Percentiles rank a stretch among this genome's conserved stretches.
phyloP scores from a whole-genome alignment of 2,113 vertebrate species.

The Microcebus murinus region DNA sequence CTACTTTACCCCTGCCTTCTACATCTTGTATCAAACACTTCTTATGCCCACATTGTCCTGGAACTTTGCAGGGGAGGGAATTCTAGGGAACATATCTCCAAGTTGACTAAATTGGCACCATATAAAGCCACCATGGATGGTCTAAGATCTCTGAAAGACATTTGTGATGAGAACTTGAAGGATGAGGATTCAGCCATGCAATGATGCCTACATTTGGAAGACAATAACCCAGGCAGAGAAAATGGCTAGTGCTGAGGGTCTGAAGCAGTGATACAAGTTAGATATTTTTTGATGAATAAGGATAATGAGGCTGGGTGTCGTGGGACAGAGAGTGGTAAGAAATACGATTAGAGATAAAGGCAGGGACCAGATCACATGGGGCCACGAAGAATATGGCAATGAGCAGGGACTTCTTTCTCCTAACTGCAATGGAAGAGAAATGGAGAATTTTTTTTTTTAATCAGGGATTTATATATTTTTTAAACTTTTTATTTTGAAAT shows the following conservation, averaged over 20 bases:
- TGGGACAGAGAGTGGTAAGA: neutral
- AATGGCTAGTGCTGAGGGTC: neutral
- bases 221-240: neutral
- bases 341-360: neutral
- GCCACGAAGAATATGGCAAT: neutral
- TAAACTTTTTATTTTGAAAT: constrained; percentile 9
- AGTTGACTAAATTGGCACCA: neutral
- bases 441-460: neutral
- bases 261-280: neutral
- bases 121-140: neutral
- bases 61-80: neutral
- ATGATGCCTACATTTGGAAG: neutral
- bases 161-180: neutral
- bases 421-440: neutral
- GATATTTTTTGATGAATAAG: neutral
- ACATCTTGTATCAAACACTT: neutral
- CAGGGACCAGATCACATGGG: neutral
- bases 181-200: neutral
- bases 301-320: neutral
- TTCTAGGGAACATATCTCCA: neutral
- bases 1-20: neutral
- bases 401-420: neutral
- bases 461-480: neutral
- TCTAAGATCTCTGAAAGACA: constrained; percentile 1
- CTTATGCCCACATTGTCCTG: neutral